These are phyloP conservation scores for Rhegmatorhina hoffmannsi DNA, from an alignment of 2,113 vertebrate genomes.

Conservation along the genomic window DNA sequence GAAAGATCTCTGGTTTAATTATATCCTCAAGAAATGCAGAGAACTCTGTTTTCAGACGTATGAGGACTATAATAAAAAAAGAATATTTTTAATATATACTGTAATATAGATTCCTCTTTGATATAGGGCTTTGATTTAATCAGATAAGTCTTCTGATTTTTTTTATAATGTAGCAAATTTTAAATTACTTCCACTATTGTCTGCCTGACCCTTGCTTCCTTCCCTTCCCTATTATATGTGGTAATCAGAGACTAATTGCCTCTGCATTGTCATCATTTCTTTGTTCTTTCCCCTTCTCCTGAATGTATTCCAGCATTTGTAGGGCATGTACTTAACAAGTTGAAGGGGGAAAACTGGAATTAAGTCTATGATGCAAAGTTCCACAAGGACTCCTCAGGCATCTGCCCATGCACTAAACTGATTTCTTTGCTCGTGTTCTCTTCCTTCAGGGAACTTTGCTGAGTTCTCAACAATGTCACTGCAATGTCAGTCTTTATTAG, in stretches of 20 bases:
- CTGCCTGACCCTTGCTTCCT: background rate
- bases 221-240: background rate
- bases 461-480: slow-evolving; percentile 1
- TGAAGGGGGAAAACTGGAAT: background rate
- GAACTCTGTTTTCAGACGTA: background rate
- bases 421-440: background rate
- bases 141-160: background rate
- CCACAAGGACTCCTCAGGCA: background rate
- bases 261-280: background rate
- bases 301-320: background rate
- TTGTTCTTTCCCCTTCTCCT: background rate
- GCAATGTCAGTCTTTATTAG: background rate
- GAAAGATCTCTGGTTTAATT: background rate
- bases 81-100: background rate
- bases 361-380: background rate
- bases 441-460: background rate
- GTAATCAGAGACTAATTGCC: background rate
- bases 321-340: background rate
- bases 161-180: background rate
- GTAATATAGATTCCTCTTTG: background rate
- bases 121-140: background rate
- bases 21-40: background rate
- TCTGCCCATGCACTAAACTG: background rate
- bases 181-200: background rate
- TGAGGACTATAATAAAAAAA: background rate